Percentiles rank a stretch among this genome's conserved stretches.
Evolutionary conservation across 1,140 invertebrate species (phyloP).

Genomic region (Zaprionus ornatus): DNA sequence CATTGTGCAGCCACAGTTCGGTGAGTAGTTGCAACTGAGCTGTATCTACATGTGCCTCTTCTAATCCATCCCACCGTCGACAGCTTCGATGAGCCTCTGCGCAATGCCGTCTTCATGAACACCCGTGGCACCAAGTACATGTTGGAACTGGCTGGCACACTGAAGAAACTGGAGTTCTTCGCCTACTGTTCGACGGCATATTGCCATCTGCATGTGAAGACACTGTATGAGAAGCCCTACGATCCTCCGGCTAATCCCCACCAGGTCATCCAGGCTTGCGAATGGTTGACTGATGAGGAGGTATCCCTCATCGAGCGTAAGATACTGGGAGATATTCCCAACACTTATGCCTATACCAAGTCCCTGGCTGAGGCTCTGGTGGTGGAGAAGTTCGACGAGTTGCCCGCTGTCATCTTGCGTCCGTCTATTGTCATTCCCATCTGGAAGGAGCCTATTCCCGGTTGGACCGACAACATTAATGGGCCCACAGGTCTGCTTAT

Average conservation of each 20-base stretch:
- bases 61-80: background rate
- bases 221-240: constrained; percentile 90
- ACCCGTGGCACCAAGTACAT: constrained; percentile 90
- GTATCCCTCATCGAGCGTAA: constrained; percentile 87
- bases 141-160: constrained; percentile 89
- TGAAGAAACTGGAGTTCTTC: constrained; percentile 89
- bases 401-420: constrained; percentile 94
- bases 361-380: constrained; percentile 93
- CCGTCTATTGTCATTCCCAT: constrained; percentile 95
- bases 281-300: constrained; percentile 93
- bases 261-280: constrained; percentile 93
- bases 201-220: constrained; percentile 87
- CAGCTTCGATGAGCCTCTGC: constrained; percentile 89
- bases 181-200: constrained; percentile 87
- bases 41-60: background rate
- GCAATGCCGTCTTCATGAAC: constrained; percentile 90
- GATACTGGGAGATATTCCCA: constrained; percentile 92
- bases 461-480: constrained; percentile 97
- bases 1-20: constrained; percentile 95
- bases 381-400: constrained; percentile 88
- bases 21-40: constrained; percentile 33
- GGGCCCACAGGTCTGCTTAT: constrained; percentile 91
- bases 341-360: constrained; percentile 97
- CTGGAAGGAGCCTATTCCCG: constrained; percentile 91
- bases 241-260: constrained; percentile 94